Percentiles rank a stretch among this genome's conserved stretches.
Conservation (phyloP, 2,797 vertebrate species). For the Apodemus agrarius region DNA sequence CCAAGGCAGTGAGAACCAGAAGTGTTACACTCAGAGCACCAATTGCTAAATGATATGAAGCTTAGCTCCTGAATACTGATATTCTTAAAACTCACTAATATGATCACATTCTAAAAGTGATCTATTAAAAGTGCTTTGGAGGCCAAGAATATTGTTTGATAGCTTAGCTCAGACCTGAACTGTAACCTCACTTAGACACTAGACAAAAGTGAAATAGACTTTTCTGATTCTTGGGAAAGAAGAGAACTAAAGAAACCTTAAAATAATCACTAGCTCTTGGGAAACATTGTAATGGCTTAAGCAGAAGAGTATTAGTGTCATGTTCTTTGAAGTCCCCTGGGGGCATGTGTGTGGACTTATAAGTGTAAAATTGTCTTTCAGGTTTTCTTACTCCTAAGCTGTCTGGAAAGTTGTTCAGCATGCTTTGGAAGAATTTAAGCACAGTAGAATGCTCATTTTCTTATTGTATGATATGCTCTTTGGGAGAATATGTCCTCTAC, state of each 20-base stretch:
- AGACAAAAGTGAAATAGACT: not conserved
- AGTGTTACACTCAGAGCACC: not conserved
- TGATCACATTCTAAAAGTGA: not conserved
- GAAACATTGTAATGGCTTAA: constrained; percentile 3
- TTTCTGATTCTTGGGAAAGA: constrained; percentile 22
- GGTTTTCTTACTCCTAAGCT: not conserved
- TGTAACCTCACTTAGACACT: not conserved
- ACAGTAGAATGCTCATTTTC: not conserved
- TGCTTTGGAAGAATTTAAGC: constrained; percentile 25
- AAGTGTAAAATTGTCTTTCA: not conserved
- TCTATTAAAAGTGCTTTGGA: not conserved
- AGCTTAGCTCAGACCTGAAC: not conserved
- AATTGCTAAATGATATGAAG: not conserved
- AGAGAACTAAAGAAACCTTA: not conserved
- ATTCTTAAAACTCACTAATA: not conserved
- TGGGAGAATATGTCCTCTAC: not conserved
- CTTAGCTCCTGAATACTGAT: not conserved
- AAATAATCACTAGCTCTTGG: not conserved
- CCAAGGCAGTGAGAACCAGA: not conserved
- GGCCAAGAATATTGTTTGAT: not conserved
- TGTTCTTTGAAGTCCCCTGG: not conserved
- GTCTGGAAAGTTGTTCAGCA: constrained; percentile 16
- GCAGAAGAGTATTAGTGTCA: not conserved
- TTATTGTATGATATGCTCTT: not conserved
- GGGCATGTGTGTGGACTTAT: not conserved